Evolutionary conservation across 35 echinoderm and acorn worm genomes (phyloP).

Genomic region (Ptychodera flava): DNA sequence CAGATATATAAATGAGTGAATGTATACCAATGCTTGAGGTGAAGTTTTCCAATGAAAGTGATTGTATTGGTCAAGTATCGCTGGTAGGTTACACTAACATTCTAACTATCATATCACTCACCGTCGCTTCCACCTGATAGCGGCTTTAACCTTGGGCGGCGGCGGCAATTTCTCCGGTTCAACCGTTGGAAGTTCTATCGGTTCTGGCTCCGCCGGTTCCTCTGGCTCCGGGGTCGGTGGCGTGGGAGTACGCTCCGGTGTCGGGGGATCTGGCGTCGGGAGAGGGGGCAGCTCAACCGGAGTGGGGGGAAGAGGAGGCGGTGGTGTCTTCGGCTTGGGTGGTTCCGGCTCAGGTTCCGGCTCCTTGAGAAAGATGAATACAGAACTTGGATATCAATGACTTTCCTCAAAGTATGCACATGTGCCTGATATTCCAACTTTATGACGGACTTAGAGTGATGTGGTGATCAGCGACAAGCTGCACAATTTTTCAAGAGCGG

Average conservation of each 20-base stretch:
- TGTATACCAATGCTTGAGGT: too few species aligned
- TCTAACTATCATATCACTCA: too few species aligned
- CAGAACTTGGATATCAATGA: too few species aligned
- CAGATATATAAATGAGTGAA: too few species aligned
- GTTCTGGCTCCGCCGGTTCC: conserved; percentile 54
- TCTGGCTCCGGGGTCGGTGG: conserved; percentile 59
- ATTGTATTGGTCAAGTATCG: too few species aligned
- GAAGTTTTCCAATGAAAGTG: too few species aligned
- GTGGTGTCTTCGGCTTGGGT: conserved; percentile 14
- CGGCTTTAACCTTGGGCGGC: not conserved
- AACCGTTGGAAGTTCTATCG: not conserved
- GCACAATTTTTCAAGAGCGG: too few species aligned
- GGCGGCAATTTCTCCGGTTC: not conserved
- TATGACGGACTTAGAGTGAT: too few species aligned
- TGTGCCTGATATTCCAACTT: too few species aligned
- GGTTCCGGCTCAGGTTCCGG: conserved; percentile 42
- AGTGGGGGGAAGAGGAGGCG: conserved; percentile 7
- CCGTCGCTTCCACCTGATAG: not conserved
- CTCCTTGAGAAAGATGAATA: not conserved
- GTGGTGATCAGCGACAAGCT: too few species aligned
- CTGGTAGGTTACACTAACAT: too few species aligned
- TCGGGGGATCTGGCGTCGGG: not conserved
- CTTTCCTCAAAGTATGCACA: too few species aligned
- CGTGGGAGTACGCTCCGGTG: not conserved
- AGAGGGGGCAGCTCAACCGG: not conserved